These are phyloP conservation scores for Coregonus sp. DNA, from an alignment of 2,797 vertebrate genomes.

Conservation along the genomic window DNA sequence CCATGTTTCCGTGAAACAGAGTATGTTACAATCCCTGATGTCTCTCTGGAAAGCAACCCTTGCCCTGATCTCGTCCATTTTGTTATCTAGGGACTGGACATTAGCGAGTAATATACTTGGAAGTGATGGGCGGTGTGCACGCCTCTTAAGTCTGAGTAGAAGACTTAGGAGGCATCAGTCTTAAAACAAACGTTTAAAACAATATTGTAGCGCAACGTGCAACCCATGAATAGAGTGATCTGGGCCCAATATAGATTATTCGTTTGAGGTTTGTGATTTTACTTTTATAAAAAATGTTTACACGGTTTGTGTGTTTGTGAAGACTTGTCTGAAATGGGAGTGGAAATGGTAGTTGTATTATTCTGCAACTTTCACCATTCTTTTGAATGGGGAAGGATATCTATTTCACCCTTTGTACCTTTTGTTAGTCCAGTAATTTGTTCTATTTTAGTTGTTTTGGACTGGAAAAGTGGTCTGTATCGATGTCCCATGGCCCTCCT, in stretches of 20 bases:
- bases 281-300: background rate
- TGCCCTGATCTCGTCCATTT: too few relatives aligned
- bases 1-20: too few relatives aligned
- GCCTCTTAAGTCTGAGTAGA: too few relatives aligned
- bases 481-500: constrained; percentile 25
- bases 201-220: too few relatives aligned
- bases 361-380: background rate
- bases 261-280: background rate
- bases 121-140: too few relatives aligned
- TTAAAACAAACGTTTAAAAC: too few relatives aligned
- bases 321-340: background rate
- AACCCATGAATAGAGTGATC: background rate
- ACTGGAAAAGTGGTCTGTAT: constrained; percentile 9
- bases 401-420: background rate
- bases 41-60: too few relatives aligned
- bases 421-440: background rate
- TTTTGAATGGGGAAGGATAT: background rate
- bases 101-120: too few relatives aligned
- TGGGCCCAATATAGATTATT: background rate
- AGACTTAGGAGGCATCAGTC: too few relatives aligned
- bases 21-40: too few relatives aligned
- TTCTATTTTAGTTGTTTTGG: background rate
- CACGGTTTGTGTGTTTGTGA: background rate
- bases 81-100: too few relatives aligned
- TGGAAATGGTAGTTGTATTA: background rate